Evolutionary conservation across 2,797 vertebrate genomes (phyloP).

Genomic region (Typhlichthys eigenmanni): DNA sequence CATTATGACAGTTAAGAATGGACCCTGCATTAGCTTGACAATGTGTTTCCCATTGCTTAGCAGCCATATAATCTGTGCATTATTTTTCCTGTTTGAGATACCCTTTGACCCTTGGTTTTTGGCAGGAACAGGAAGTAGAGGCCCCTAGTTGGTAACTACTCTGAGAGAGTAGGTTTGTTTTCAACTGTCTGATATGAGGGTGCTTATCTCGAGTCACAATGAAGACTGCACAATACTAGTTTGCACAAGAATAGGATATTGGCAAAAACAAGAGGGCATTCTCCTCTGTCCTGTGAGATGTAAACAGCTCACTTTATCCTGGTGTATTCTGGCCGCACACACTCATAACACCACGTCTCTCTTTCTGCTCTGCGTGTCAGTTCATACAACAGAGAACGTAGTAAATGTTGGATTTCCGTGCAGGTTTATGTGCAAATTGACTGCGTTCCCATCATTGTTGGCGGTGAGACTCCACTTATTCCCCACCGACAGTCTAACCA

Average conservation of each 20-base stretch:
- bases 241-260: too few relatives aligned
- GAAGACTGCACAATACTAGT: too few relatives aligned
- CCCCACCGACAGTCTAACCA: conserved; percentile 22
- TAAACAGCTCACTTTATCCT: too few relatives aligned
- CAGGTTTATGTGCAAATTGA: conserved; percentile 59
- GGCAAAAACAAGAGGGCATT: too few relatives aligned
- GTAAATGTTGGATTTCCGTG: conserved; percentile 38
- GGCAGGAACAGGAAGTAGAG: conserved; percentile 38
- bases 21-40: neutral
- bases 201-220: too few relatives aligned
- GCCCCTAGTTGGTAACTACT: conserved; percentile 9
- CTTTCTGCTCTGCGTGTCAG: conserved; percentile 5
- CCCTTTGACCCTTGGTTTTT: conserved; percentile 30
- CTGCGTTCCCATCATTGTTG: conserved; percentile 30
- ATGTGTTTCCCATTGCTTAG: conserved; percentile 15
- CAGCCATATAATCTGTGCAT: conserved; percentile 33
- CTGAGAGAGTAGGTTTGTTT: too few relatives aligned
- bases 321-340: neutral
- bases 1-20: neutral
- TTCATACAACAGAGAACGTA: conserved; percentile 4
- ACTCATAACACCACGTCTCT: conserved; percentile 2
- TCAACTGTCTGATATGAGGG: too few relatives aligned
- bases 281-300: too few relatives aligned
- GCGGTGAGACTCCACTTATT: conserved; percentile 29
- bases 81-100: conserved; percentile 30